These are phyloP conservation scores for Gymnothorax reevesii DNA, from an alignment of 2,797 vertebrate species.

Conservation along the genomic window DNA sequence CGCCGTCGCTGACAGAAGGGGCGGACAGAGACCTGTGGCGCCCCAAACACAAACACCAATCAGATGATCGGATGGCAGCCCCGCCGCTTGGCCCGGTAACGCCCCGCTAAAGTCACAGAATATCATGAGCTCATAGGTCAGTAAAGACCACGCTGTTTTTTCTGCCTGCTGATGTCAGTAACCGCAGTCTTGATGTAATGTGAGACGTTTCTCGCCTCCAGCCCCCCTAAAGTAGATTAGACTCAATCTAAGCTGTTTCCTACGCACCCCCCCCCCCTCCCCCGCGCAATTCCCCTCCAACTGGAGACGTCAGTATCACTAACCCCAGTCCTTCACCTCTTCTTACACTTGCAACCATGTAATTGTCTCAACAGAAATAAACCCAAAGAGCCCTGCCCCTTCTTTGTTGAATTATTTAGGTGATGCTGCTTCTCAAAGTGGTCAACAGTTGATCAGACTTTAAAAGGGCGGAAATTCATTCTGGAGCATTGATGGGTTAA, in stretches of 20 bases:
- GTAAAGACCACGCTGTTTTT: neutral
- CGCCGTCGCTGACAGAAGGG: conserved; percentile 90
- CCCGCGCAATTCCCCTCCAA: conserved; percentile 75
- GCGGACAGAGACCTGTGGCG: conserved; percentile 94
- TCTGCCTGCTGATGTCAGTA: neutral
- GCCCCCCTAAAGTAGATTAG: conserved; percentile 18
- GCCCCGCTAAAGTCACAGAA: neutral
- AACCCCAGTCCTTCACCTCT: no score
- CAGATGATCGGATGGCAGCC: conserved; percentile 99
- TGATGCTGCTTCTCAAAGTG: no score
- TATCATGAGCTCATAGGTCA: conserved; percentile 24
- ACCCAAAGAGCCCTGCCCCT: no score
- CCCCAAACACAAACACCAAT: conserved; percentile 94
- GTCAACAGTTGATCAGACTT: no score
- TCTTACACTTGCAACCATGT: no score
- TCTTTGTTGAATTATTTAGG: no score
- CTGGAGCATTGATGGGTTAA: no score
- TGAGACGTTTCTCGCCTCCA: conserved; percentile 32
- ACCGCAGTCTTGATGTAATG: neutral
- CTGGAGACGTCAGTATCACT: no score
- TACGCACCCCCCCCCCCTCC: conserved; percentile 40
- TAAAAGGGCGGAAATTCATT: no score
- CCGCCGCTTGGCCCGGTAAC: conserved; percentile 92
- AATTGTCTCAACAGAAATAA: no score
- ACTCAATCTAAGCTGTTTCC: no score